Evolutionary conservation across 1,140 invertebrate genomes (phyloP), one percentile per base, ranked within the genome.

Genomic region (Mycetomoellerius zeteki): DNA sequence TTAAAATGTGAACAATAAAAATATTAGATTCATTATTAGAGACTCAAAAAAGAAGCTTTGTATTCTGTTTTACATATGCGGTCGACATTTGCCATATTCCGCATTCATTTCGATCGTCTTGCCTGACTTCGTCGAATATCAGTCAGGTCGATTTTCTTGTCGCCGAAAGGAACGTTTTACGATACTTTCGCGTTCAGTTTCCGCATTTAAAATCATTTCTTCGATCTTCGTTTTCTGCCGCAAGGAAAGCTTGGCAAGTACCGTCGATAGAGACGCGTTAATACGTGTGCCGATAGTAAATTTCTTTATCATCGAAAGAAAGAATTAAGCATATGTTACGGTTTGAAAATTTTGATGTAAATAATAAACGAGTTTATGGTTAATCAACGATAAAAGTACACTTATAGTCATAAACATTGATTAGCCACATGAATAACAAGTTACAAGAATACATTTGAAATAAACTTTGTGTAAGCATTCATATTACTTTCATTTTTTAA

Each of bases 101-200:
- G 64, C 58, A 58, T 73, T 87, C 21, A 52, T 88, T 73, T 77
- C 71, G 62, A 67, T 77, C 71, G 27, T 86, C 47, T 71, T 30
- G 19, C 21, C 52, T 47, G 52, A 37, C 69, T 72, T 76, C 47
- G 43, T 50, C 73, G 54, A 88, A 81, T 71, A 77, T 21, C 2
- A 50, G 69, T 72, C 16, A 30, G 24, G 3, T 27, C 69, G 6
- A 43, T 73, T 81, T 65, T 82, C 69, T 52, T 1, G 75, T 56
- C 62, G 84, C 72, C 84, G 56, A 82, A 43, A 90, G 82, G 76
- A 77, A 90, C 64, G 77, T 77, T 50, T 50, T 33, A 21, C 75
- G 67, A 52, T 67, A 47, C 67, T 69, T 65, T 69, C n/a, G 47
- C 14, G 27, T 52, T 33, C 58, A 33, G 37, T 89, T 85, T 87